phyloP scores from a whole-genome alignment of 2,888 invertebrate genomes.

The Enchytraeus crypticus region DNA sequence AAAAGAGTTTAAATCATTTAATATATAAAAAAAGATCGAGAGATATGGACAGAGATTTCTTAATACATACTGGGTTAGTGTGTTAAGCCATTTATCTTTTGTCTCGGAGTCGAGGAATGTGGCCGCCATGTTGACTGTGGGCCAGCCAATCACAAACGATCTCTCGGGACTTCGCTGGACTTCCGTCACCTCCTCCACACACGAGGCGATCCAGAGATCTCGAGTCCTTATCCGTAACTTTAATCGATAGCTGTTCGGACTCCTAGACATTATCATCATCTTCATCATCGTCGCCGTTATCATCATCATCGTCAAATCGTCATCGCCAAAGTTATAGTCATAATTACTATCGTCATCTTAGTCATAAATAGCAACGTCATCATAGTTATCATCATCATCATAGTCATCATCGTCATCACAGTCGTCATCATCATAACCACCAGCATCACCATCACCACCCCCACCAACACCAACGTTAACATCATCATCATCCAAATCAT shows the following conservation, averaged over 20 bases:
- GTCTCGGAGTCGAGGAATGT: conserved; percentile 66
- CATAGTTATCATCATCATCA: too few relatives aligned
- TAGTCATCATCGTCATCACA: too few relatives aligned
- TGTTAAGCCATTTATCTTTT: conserved; percentile 57
- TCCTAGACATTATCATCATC: not conserved
- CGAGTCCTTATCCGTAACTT: conserved; percentile 8
- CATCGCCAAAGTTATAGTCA: too few relatives aligned
- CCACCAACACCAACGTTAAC: too few relatives aligned
- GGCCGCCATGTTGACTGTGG: conserved; percentile 61
- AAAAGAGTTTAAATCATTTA: too few relatives aligned
- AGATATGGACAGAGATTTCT: not conserved
- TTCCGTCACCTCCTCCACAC: conserved; percentile 62
- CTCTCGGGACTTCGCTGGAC: conserved; percentile 56
- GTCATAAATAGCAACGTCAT: too few relatives aligned
- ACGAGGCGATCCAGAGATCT: conserved; percentile 58
- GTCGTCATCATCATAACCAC: not conserved
- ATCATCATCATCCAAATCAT: too few relatives aligned
- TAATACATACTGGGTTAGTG: conserved; percentile 51
- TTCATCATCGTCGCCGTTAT: too few relatives aligned
- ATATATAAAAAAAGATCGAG: not conserved
- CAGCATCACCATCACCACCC: too few relatives aligned
- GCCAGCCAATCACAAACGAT: conserved; percentile 82
- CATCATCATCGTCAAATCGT: too few relatives aligned
- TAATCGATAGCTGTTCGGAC: not conserved
- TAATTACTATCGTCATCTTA: too few relatives aligned